Evolutionary conservation across 2,888 invertebrate species (phyloP), one percentile per base, ranked within the genome.

Genomic region (Cerastis rubricosa): DNA sequence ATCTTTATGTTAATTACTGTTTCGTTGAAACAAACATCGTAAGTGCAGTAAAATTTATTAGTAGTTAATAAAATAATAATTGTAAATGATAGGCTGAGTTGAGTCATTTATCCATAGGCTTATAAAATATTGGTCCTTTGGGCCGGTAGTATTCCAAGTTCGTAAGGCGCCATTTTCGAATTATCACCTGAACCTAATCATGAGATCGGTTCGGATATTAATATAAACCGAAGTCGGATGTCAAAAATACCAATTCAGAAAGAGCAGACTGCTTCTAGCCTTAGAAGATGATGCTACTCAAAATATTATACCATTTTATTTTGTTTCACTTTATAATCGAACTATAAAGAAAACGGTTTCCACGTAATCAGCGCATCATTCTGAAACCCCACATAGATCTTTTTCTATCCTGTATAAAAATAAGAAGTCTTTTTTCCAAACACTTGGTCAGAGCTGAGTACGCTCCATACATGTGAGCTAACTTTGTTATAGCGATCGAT

Each of bases 1-100:
- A 83, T 87, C 77, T 68, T 57, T 64, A 65, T 22, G 66, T 68
- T 68, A 71, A 85, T 85, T 64, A 84, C 67, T 67, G 9, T 54
- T 59, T 72, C 19, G 40, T 57, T 59, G 40, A n/a, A 74, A 70
- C 63, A 82, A 77, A 71, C 49, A 47, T 35, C 2, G 11, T 40
- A 43, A 63, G 51, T 29, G 69, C 61, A 43, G 63, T 73, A 76
- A 72, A 80, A 43, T 68, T 70, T 80, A 72, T 75, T 63, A 35
- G 35, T 45, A 29, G 25, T 70, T 51, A 49, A 5, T 69, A 49
- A 45, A 54, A 79, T 63, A 47, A 43, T 77, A 57, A 40, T 49
- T 66, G 49, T 49, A 51, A 69, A 57, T 66, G 35, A 57, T 22
- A 67, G n/a, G 40, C n/a, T 64, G 11, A 0, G 29, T 71, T 59